Base-by-base conservation (phyloP, 1,140 invertebrate genomes). In the Ruditapes philippinarum region DNA sequence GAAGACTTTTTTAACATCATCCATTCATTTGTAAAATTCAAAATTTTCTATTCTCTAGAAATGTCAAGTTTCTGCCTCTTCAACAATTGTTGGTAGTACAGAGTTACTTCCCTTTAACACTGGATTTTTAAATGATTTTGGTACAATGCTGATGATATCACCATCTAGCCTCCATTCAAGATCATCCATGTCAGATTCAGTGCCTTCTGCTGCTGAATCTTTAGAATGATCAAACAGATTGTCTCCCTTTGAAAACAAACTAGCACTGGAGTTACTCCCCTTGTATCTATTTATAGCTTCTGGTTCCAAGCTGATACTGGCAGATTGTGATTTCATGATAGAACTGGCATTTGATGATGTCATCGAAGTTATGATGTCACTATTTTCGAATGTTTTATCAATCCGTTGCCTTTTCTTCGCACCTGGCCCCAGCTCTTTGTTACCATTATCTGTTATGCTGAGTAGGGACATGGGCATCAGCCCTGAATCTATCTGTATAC, bases 401-500 rank as follows among this genome's bases (percentile, higher is more conserved):
- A 65, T 19, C 4, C 60, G 60, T 19, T 5, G n/a, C 14, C 38
- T 74, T 74, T 33, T 78, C n/a, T n/a, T n/a, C n/a, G n/a, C n/a
- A n/a, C n/a, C n/a, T 78, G 74, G 14, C 12, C 22, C 45, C 31
- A 33, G 11, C 40, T 78, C 74, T 28, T 31, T n/a, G 3, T 31
- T 49, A 4, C 54, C 42, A 3, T 42, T 74, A 5, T 42, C 40
- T 11, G 62, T n/a, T 14, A 73, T 62, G 28, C 22, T 1, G 3
- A 83, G 40, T 3, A 90, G 42, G 14, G 54, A 40, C 31, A 70
- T 36, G 1, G 82, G 60, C 28, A 90, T 60, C 25, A 86, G 25
- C 9, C 89, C 89, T 12, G 54, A 78, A 42, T 90, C 89, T 51
- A 81, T 60, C 57, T 90, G 57, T 57, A 54, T 68, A 62, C 89